These are phyloP conservation scores for Tokudaia muenninki DNA, from an alignment of 2,797 vertebrate species.

Conservation along the genomic window DNA sequence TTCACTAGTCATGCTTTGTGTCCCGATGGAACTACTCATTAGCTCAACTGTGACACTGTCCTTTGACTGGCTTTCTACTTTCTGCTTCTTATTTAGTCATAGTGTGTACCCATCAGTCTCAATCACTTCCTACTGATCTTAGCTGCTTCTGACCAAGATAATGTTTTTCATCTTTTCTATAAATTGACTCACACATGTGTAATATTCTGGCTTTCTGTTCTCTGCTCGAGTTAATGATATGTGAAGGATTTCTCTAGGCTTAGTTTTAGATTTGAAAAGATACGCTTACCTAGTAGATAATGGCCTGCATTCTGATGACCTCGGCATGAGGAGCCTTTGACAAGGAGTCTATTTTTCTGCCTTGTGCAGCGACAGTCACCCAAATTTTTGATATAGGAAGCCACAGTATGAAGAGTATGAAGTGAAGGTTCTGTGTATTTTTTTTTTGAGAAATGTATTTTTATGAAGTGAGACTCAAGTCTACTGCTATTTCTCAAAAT, in stretches of 20 bases:
- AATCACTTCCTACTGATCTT: conserved; percentile 67
- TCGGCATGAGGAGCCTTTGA: conserved; percentile 37
- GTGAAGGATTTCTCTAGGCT: conserved; percentile 77
- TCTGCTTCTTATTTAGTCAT: conserved; percentile 57
- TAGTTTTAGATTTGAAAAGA: conserved; percentile 71
- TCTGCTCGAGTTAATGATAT: conserved; percentile 73
- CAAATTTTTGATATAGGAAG: not conserved
- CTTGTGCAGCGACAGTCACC: conserved; percentile 15
- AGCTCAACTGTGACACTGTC: conserved; percentile 31
- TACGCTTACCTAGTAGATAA: conserved; percentile 50
- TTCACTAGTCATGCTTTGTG: conserved; percentile 40
- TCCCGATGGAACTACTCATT: not conserved
- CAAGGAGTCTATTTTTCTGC: conserved; percentile 54
- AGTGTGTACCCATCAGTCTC: conserved; percentile 50
- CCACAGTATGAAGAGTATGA: conserved; percentile 57
- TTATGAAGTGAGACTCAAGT: conserved; percentile 20
- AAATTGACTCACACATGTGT: conserved; percentile 74
- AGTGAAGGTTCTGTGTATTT: not conserved
- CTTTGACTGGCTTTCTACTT: conserved; percentile 48
- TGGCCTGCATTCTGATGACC: conserved; percentile 56
- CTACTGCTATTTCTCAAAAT: conserved; percentile 18
- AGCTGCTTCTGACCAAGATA: conserved; percentile 71
- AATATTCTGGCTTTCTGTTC: conserved; percentile 64
- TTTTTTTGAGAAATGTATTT: conserved; percentile 31
- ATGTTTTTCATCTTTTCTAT: conserved; percentile 63